A percentile compares a stretch with the other conserved stretches of the same genome.
phyloP scores from a whole-genome alignment of 2,113 vertebrate genomes.

The Rafetus swinhoei region DNA sequence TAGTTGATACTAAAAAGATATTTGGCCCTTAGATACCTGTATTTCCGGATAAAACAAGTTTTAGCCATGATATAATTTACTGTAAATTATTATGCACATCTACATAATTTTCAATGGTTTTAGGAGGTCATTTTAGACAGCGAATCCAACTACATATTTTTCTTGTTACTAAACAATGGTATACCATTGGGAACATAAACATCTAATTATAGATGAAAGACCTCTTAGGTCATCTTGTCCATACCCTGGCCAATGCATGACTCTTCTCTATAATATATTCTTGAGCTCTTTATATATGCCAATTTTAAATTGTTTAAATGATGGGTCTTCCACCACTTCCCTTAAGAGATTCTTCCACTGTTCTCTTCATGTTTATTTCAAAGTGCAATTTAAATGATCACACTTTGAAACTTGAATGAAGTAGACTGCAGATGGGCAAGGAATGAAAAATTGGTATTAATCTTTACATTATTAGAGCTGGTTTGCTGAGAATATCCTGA shows the following conservation, averaged over 20 bases:
- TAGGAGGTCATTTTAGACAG: background rate
- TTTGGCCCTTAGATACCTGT: background rate
- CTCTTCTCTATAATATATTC: background rate
- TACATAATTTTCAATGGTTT: background rate
- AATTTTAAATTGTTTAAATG: conserved; percentile 26
- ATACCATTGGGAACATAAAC: background rate
- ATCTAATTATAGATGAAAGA: conserved; percentile 28
- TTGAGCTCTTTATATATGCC: background rate
- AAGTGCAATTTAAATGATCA: background rate
- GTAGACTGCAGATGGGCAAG: background rate
- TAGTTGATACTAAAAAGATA: background rate
- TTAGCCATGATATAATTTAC: background rate
- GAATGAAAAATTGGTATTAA: background rate
- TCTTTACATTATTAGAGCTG: background rate
- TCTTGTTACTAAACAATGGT: background rate
- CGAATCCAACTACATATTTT: background rate
- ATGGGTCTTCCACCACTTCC: background rate
- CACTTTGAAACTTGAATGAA: background rate
- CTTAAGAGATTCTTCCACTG: background rate
- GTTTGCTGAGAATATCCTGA: background rate
- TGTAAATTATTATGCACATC: background rate
- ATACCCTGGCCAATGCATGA: background rate
- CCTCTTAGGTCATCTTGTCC: background rate
- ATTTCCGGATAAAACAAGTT: background rate
- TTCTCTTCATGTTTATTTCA: conserved; percentile 6